Evolutionary conservation across 2,888 invertebrate species (phyloP), one percentile per base, ranked within the genome.

Genomic region (Endomychus coccineus): DNA sequence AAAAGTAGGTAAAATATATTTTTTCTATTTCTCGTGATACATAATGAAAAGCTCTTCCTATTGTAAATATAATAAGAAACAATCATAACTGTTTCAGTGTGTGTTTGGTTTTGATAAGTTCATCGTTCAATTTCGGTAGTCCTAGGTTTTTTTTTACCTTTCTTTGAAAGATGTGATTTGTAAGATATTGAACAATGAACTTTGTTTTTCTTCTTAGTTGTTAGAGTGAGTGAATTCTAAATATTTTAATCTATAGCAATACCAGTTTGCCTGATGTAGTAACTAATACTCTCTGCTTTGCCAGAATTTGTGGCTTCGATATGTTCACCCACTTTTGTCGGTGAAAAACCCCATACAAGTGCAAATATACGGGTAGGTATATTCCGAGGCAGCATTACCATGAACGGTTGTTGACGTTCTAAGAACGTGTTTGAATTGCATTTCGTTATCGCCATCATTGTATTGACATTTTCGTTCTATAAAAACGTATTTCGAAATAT

Each of bases 11-110:
- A 22, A 28, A 40, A 54, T 59, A 59, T 63, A 63, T 63, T 62
- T 63, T 62, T 63, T 63, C 62, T 61, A 62, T 62, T 56, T 59
- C 59, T 55, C 58, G 62, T 62, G 63, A 62, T 62, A 62, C 50
- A 50, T 47, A 36, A 34, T 28, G 38, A 39, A 40, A 34, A 46
- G 61, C 58, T 62, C 62, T 62, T 62, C 63, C 61, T 61, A 57
- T 54, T 54, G 51, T 42, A 52, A 46, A 51, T 43, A 39, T 50
- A 49, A 46, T 34, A 48, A 25, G 41, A 52, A 57, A 59, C 58
- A 59, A 58, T 59, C 59, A 58, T 57, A 48, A 49, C 51, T 53
- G 55, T 56, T 56, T 51, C 46, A 47, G 46, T 39, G 45, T 19
- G 17, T 12, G 15, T 6, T 4, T 5, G 16, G 25, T 12, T 32